Conservation (phyloP, 92 coral and sea anemone species). For the Hydrozoanthus gracilis region DNA sequence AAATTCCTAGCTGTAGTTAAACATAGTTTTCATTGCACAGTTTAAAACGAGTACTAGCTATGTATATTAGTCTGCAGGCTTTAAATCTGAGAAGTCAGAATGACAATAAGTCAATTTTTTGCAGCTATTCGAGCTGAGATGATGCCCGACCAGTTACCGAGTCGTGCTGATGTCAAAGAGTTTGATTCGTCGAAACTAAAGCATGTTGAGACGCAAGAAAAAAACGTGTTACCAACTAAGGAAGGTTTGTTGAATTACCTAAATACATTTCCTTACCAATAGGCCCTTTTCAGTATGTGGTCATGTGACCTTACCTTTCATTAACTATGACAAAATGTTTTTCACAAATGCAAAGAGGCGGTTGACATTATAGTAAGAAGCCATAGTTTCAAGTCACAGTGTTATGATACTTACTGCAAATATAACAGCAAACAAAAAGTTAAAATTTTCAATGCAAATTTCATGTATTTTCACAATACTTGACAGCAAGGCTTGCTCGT, state of each 20-base stretch:
- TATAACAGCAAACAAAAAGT: too few relatives aligned
- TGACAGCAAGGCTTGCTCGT: too few relatives aligned
- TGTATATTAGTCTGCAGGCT: not conserved
- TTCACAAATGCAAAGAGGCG: not conserved
- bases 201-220: conserved; percentile 81
- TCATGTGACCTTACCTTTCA: not conserved
- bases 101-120: not conserved
- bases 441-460: too few relatives aligned
- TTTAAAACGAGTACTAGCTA: too few relatives aligned
- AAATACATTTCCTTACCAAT: not conserved
- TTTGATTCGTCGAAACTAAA: conserved; percentile 63
- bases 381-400: too few relatives aligned
- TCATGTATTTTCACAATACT: too few relatives aligned
- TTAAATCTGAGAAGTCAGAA: not conserved
- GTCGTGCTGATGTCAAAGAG: conserved; percentile 54
- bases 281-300: not conserved
- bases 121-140: conserved; percentile 48
- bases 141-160: conserved; percentile 44
- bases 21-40: too few relatives aligned
- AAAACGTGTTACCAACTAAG: conserved; percentile 73
- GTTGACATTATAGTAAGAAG: too few relatives aligned
- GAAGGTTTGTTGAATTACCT: conserved; percentile 65
- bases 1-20: too few relatives aligned
- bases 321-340: not conserved
- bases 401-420: too few relatives aligned